Base-by-base conservation (phyloP, 2,797 vertebrate species). In the Pachyuromys duprasi region DNA sequence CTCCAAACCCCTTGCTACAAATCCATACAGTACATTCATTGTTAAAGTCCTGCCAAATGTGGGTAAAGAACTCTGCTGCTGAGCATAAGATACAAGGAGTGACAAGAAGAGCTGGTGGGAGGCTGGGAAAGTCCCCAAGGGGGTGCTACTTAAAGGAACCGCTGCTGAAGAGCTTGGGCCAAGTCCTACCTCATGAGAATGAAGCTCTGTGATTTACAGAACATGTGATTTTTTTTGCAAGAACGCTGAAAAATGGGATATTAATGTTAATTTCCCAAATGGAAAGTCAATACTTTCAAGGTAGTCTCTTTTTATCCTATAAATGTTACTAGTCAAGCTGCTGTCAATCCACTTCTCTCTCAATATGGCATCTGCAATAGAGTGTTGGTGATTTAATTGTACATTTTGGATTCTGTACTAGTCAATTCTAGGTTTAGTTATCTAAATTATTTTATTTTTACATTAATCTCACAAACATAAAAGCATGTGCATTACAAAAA, bases 61-160 rank as follows among this genome's bases (percentile, higher is more conserved):
- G 5, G 81, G 80, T 95, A 97, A 98, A 98, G 74, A 97, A 97
- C 95, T 96, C 97, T 90, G 90, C 97, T 98, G 97, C 97, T 97
- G 31, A 97, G 98, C 94, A 89, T 3, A 11, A 82, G 28, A 78
- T 36, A n/a, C 13, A 74, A 60, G 57, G 39, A 93, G 8, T 57
- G 42, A 90, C 91, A 5, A 7, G 11, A 60, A 49, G 24, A 49
- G 14, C 45, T 22, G 81, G 8, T 75, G 36, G 69, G 63, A 26
- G 83, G 36, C 26, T 45, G 6, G 22, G 14, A 45, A 76, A 45
- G 4, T 45, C 18, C 14, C 81, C 22, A 3, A 90, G 13, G 8
- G 11, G 20, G 12, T 45, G 24, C 49, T 79, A 65, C 39, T 53
- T 92, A 72, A 93, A 92, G 5, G 33, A 42, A 84, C 3, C 80